Evolutionary conservation across 1,140 invertebrate species (phyloP).

Genomic region (Diorhabda carinulata): DNA sequence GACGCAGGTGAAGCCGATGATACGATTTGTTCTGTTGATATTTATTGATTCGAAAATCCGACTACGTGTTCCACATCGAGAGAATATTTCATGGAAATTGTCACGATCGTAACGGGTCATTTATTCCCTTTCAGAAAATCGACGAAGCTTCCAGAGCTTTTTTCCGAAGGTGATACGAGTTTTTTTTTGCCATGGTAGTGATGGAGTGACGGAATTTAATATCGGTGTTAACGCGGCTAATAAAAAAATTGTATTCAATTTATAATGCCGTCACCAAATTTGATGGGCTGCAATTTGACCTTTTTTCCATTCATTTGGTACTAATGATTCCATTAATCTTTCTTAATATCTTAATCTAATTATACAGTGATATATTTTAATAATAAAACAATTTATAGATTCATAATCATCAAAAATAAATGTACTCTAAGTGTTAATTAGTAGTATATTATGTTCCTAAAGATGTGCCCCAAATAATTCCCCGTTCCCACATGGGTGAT

Average conservation of each 20-base stretch:
- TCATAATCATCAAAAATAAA: too few relatives aligned
- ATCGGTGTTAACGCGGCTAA: not conserved
- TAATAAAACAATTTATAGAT: too few relatives aligned
- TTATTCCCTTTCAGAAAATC: slow-evolving; percentile 2
- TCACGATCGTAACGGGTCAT: not conserved
- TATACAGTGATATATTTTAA: too few relatives aligned
- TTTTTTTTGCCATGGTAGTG: not conserved
- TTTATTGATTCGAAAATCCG: not conserved
- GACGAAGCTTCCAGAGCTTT: not conserved
- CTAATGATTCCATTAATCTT: too few relatives aligned
- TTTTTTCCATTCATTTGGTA: too few relatives aligned
- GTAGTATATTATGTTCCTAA: too few relatives aligned
- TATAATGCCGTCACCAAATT: not conserved
- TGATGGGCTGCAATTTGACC: not conserved
- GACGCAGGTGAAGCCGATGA: not conserved
- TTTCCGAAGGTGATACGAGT: not conserved
- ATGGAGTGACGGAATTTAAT: not conserved
- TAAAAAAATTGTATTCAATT: not conserved
- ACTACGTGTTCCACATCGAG: not conserved
- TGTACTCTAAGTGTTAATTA: too few relatives aligned
- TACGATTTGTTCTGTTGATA: slow-evolving; percentile 1
- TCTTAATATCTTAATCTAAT: too few relatives aligned
- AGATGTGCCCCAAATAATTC: too few relatives aligned
- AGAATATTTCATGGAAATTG: slow-evolving; percentile 2
- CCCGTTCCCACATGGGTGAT: too few relatives aligned